Percentiles rank a stretch among this genome's conserved stretches.
These are phyloP conservation scores for Slavum lentiscoides DNA, from an alignment of 2,888 invertebrate genomes.

Conservation along the genomic window DNA sequence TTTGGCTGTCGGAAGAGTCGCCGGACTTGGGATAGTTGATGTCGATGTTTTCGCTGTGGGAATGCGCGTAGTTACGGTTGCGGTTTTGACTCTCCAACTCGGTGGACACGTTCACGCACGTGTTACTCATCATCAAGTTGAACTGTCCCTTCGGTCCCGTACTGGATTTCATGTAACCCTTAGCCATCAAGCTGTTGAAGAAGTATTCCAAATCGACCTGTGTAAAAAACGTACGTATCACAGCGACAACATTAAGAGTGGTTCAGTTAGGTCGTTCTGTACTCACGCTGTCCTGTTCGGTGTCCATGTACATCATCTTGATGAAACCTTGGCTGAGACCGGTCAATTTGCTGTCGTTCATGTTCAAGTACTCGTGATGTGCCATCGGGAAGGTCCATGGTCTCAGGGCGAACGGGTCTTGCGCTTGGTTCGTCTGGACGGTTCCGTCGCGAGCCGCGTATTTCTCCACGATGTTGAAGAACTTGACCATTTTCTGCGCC, in stretches of 20 bases:
- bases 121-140: constrained; percentile 11
- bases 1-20: background rate
- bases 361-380: constrained; percentile 22
- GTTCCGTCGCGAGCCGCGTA: constrained; percentile 8
- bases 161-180: constrained; percentile 18
- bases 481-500: constrained; percentile 28
- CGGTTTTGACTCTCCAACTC: constrained; percentile 24
- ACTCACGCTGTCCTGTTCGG: constrained; percentile 40
- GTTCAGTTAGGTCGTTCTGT: background rate
- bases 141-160: constrained; percentile 13
- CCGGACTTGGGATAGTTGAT: background rate
- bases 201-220: constrained; percentile 40
- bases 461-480: constrained; percentile 18
- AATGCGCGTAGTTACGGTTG: constrained; percentile 21
- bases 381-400: background rate
- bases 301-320: constrained; percentile 24
- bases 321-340: constrained; percentile 35
- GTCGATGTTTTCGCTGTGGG: background rate
- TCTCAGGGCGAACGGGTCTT: constrained; percentile 9
- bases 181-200: background rate
- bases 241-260: background rate
- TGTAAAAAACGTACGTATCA: background rate
- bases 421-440: background rate
- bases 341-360: constrained; percentile 14
- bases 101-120: constrained; percentile 12